These are phyloP conservation scores for Chrysina gloriosa DNA, from an alignment of 2,888 invertebrate genomes.

Conservation along the genomic window DNA sequence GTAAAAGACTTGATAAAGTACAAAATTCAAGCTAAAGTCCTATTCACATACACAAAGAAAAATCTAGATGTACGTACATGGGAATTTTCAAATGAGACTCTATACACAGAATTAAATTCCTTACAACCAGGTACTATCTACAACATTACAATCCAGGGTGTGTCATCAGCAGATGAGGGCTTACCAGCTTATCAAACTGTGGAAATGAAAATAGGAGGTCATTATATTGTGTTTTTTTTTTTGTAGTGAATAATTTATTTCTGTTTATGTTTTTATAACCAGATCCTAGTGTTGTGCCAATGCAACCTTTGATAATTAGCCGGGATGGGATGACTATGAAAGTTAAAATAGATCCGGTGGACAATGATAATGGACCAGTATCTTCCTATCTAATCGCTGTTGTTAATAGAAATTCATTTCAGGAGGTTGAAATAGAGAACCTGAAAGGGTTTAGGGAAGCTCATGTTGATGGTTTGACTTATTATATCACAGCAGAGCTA, in stretches of 20 bases:
- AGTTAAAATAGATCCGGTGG: constrained; percentile 75
- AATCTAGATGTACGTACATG: constrained; percentile 68
- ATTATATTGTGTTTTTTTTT: no score
- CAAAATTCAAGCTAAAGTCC: constrained; percentile 68
- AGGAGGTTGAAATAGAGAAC: constrained; percentile 72
- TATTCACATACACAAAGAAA: constrained; percentile 71
- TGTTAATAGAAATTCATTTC: constrained; percentile 73
- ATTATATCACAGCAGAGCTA: constrained; percentile 87
- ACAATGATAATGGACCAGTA: constrained; percentile 83
- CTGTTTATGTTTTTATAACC: no score
- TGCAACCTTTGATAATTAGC: constrained; percentile 73
- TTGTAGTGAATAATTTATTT: no score
- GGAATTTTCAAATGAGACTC: constrained; percentile 71
- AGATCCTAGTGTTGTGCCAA: constrained; percentile 77
- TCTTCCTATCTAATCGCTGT: constrained; percentile 80
- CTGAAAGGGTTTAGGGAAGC: constrained; percentile 77
- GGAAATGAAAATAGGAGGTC: constrained; percentile 78
- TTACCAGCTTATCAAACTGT: constrained; percentile 69
- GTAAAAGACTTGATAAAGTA: constrained; percentile 69
- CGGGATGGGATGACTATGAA: constrained; percentile 73
- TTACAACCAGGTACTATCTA: constrained; percentile 82
- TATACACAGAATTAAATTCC: constrained; percentile 70
- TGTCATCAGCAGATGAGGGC: constrained; percentile 72
- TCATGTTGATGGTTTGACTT: constrained; percentile 74
- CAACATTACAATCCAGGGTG: constrained; percentile 77